Base-by-base conservation (phyloP, 2,888 invertebrate genomes). In the Drosophila anomalipes region DNA sequence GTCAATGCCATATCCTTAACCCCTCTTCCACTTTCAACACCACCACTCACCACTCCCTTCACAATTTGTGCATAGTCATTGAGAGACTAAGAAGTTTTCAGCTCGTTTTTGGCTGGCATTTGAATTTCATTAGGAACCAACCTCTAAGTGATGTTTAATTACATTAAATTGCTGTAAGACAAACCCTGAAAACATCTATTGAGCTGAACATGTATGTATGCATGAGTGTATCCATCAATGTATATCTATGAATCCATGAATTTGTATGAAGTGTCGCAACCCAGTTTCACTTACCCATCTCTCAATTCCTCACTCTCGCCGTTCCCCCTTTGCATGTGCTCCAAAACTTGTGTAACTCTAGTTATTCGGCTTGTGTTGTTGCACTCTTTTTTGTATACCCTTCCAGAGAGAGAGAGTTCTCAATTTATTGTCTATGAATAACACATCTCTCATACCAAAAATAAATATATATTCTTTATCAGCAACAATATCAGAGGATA, bases 61-160 rank as follows among this genome's bases (percentile, higher is more conserved):
- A 33, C 32, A 39, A 33, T 59, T 51, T 54, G 30, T 32, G 53
- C 63, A 35, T 12, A 30, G 58, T 63, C 56, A 68, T 53, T 57
- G 22, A 62, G 39, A 37, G 37, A n/a, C 39, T 57, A 33, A 41
- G 26, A 56, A 39, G 37, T 59, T 62, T 70, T 64, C 22, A 51
- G 53, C 44, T 72, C 35, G 51, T 54, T 71, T 76, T 74, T 82
- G 61, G 62, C 62, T 64, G 64, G 63, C 78, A 82, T 86, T 84
- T 78, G 84, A 86, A 88, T 82, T 88, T 82, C 69, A 88, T 88
- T 86, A 83, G 77, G 57, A 35, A 56, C 66, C 61, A 75, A 72
- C 67, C 67, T 74, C 70, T 74, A 74, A 79, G 74, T 72, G 75
- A 65, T 77, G 68, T 75, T 80, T 86, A 86, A 86, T 86, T 83